Conservation (phyloP, 35 echinoderm and acorn worm species). For the Amphiura filiformis region DNA sequence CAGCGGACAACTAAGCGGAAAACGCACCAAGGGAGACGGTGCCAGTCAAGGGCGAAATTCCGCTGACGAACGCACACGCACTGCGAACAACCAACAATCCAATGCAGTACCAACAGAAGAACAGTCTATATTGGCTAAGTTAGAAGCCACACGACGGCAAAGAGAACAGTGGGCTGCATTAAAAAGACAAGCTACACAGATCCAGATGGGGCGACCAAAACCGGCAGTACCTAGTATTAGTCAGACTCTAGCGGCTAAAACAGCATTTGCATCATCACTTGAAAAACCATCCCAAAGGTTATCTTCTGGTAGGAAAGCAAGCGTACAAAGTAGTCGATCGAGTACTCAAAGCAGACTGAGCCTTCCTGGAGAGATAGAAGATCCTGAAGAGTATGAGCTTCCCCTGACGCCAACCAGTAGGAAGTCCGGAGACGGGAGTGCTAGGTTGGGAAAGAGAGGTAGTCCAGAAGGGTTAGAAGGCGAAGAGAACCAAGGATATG, state of each 20-base stretch:
- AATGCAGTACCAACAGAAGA: not conserved
- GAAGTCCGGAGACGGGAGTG: conserved; percentile 24
- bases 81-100: not conserved
- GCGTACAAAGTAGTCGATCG: no score
- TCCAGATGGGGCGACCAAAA: not conserved
- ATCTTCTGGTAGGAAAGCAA: no score
- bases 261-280: no score
- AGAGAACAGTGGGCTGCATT: not conserved
- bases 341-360: not conserved
- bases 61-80: not conserved
- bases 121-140: not conserved
- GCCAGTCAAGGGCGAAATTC: conserved; percentile 28
- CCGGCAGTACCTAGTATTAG: no score
- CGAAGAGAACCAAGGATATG: conserved; percentile 34
- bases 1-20: not conserved
- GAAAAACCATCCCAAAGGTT: no score
- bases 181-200: not conserved
- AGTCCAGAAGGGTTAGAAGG: conserved; percentile 43
- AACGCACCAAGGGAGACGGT: conserved; percentile 33
- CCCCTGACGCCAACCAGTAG: not conserved
- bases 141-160: not conserved
- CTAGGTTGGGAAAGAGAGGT: conserved; percentile 13
- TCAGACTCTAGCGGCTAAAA: no score
- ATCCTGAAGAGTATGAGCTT: not conserved
- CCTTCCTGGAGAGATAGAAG: conserved; percentile 5